phyloP scores from a whole-genome alignment of 2,797 vertebrate genomes.

The Gymnothorax reevesii region DNA sequence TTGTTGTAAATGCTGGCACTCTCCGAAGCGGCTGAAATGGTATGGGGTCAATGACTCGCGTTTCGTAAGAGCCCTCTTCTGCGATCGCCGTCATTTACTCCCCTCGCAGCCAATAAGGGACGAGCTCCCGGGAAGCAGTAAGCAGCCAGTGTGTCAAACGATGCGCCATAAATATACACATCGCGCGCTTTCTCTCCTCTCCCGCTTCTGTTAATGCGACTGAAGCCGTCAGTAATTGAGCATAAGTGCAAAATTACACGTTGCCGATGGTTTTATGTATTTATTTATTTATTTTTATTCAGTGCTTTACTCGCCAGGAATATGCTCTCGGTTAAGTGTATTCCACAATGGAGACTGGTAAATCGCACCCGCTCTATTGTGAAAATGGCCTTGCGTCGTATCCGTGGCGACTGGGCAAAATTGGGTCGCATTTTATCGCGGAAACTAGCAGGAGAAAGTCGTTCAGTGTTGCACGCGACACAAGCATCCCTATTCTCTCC shows the following conservation, averaged over 20 bases:
- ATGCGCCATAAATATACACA: constrained; percentile 65
- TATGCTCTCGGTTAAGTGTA: constrained; percentile 68
- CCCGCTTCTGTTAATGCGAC: constrained; percentile 69
- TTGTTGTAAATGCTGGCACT: not conserved
- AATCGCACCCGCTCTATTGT: constrained; percentile 53
- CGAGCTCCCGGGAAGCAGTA: constrained; percentile 42
- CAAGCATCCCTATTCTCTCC: not conserved
- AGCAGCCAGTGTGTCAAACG: constrained; percentile 22
- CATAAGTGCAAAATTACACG: constrained; percentile 63
- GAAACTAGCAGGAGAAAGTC: constrained; percentile 36
- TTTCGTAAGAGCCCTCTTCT: constrained; percentile 8
- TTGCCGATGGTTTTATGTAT: constrained; percentile 53
- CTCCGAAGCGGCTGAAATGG: too few species aligned
- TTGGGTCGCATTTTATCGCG: constrained; percentile 53
- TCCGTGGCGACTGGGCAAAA: constrained; percentile 67
- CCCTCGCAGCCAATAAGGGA: constrained; percentile 47
- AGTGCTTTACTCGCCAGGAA: constrained; percentile 50
- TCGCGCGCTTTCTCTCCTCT: constrained; percentile 49
- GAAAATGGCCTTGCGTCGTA: constrained; percentile 70
- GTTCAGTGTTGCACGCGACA: not conserved
- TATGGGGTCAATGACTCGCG: constrained; percentile 3
- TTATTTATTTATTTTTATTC: constrained; percentile 14
- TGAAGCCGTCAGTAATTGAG: constrained; percentile 71
- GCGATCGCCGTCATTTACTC: constrained; percentile 31
- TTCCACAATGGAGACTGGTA: constrained; percentile 51